A percentile compares a stretch with the other conserved stretches of the same genome.
phyloP scores from a whole-genome alignment of 2,113 vertebrate genomes.

The Spheniscus mendiculus region DNA sequence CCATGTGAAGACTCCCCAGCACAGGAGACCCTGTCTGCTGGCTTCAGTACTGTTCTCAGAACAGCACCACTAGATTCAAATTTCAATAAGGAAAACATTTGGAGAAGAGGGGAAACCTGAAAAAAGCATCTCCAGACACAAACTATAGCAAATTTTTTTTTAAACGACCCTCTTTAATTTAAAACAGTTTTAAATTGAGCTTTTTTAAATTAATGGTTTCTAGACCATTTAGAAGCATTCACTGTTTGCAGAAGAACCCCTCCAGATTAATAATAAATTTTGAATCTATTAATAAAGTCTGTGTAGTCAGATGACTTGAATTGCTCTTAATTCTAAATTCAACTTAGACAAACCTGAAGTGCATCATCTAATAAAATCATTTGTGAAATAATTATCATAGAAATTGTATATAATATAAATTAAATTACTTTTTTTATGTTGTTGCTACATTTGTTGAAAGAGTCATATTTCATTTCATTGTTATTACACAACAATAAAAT shows the following conservation, averaged over 20 bases:
- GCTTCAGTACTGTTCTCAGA: not conserved
- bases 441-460: not conserved
- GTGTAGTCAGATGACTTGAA: not conserved
- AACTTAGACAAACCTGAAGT: not conserved
- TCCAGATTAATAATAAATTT: not conserved
- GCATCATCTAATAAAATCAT: not conserved
- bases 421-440: not conserved
- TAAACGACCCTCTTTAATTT: not conserved
- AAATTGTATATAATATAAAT: not conserved
- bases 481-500: not conserved
- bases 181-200: not conserved
- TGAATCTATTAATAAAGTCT: not conserved
- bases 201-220: not conserved
- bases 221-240: not conserved
- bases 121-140: not conserved
- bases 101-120: not conserved
- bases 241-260: not conserved
- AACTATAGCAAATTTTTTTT: not conserved
- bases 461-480: not conserved
- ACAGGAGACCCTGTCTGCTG: not conserved
- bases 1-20: not conserved
- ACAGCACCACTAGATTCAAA: not conserved
- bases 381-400: not conserved
- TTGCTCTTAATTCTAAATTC: not conserved
- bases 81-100: not conserved